A percentile compares a stretch with the other conserved stretches of the same genome.
Conservation (phyloP, 2,113 vertebrate species). For the Dromaius novaehollandiae region DNA sequence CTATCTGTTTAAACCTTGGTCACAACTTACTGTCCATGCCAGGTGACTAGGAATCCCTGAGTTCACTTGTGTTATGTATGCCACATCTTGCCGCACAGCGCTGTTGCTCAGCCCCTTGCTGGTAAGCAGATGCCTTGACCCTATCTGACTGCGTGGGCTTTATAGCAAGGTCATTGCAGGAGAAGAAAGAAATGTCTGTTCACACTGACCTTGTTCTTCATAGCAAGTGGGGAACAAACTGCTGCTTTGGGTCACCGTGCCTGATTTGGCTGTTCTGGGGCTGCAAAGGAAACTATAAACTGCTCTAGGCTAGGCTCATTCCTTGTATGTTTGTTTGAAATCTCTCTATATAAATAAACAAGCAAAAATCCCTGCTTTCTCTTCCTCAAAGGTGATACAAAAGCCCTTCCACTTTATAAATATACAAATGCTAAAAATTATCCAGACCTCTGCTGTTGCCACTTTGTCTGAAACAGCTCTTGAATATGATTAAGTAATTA, state of each 20-base stretch:
- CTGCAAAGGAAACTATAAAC: neutral
- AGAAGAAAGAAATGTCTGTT: neutral
- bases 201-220: neutral
- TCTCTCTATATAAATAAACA: neutral
- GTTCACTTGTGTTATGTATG: neutral
- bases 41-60: neutral
- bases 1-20: neutral
- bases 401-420: neutral
- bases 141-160: neutral
- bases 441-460: neutral
- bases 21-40: fast-evolving
- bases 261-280: neutral
- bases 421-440: neutral
- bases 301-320: neutral
- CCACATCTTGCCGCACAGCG: neutral
- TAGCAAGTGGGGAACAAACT: neutral
- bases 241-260: neutral
- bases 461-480: neutral
- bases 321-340: neutral
- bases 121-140: neutral
- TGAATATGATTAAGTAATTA: neutral
- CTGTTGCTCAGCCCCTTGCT: neutral
- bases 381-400: neutral
- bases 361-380: neutral
- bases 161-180: neutral